A percentile compares a stretch with the other conserved stretches of the same genome.
Conservation (phyloP, 2,888 invertebrate species). For the Hylaea fasciaria region DNA sequence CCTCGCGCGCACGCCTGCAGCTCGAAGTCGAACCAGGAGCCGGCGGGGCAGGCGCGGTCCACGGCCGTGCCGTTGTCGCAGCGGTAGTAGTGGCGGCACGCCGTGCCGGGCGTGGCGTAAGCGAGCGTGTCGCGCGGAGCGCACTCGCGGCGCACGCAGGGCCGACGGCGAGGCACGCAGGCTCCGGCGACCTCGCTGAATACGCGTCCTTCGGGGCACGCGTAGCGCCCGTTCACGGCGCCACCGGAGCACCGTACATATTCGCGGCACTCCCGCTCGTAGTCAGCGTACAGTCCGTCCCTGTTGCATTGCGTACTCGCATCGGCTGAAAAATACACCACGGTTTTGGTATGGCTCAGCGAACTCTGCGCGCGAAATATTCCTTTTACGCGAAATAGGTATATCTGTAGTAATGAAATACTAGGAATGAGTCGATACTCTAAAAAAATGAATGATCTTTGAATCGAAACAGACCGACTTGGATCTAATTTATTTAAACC, state of each 20-base stretch:
- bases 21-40: slow-evolving; percentile 83
- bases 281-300: slow-evolving; percentile 78
- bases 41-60: slow-evolving; percentile 80
- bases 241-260: slow-evolving; percentile 75
- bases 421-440: neutral
- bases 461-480: slow-evolving; percentile 5
- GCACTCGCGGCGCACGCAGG: slow-evolving; percentile 74
- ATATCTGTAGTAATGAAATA: too few relatives aligned
- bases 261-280: slow-evolving; percentile 73
- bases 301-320: slow-evolving; percentile 61
- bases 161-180: slow-evolving; percentile 68
- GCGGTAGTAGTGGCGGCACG: slow-evolving; percentile 85
- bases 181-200: slow-evolving; percentile 76
- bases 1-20: slow-evolving; percentile 81
- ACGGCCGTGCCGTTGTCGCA: slow-evolving; percentile 79
- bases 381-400: too few relatives aligned
- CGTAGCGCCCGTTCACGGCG: slow-evolving; percentile 60
- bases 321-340: slow-evolving; percentile 56
- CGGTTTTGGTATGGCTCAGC: neutral
- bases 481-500: slow-evolving; percentile 17
- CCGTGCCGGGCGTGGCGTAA: slow-evolving; percentile 84
- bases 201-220: slow-evolving; percentile 69
- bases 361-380: too few relatives aligned
- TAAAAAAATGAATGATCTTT: neutral
- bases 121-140: slow-evolving; percentile 66